Percentiles rank a stretch among this genome's conserved stretches.
Conservation (phyloP, 2,113 vertebrate species). For the Ciconia maguari region DNA sequence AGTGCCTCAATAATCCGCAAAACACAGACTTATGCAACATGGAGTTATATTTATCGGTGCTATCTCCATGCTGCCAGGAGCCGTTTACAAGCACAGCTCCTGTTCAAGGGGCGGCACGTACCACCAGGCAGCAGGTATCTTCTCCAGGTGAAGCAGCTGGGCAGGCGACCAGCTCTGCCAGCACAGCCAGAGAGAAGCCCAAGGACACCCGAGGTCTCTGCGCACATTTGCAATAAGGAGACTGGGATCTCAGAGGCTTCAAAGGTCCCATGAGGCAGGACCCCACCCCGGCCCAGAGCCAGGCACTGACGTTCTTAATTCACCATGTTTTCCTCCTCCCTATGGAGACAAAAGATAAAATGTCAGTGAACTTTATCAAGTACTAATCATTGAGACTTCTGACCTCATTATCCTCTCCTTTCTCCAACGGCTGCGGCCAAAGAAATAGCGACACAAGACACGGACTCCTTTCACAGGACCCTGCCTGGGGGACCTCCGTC, state of each 20-base stretch:
- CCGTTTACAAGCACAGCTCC: background rate
- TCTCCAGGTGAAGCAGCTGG: background rate
- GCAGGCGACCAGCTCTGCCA: background rate
- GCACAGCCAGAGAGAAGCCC: background rate
- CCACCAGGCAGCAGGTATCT: background rate
- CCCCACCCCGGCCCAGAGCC: rapidly evolving
- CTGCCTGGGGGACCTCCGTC: background rate
- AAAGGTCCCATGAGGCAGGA: background rate
- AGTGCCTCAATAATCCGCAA: background rate
- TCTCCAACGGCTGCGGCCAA: background rate
- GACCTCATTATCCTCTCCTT: background rate
- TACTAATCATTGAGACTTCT: background rate
- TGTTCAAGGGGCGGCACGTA: background rate
- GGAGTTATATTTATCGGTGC: background rate
- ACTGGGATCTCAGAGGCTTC: background rate
- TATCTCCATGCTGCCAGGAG: background rate
- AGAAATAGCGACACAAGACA: rapidly evolving
- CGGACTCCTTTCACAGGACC: background rate
- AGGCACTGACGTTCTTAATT: background rate
- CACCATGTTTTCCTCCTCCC: background rate
- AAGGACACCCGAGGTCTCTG: background rate
- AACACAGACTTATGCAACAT: background rate
- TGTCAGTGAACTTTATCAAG: background rate
- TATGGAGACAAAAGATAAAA: background rate
- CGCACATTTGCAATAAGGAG: background rate